phyloP scores from a whole-genome alignment of 2,113 vertebrate genomes.

The Piprites chloris region DNA sequence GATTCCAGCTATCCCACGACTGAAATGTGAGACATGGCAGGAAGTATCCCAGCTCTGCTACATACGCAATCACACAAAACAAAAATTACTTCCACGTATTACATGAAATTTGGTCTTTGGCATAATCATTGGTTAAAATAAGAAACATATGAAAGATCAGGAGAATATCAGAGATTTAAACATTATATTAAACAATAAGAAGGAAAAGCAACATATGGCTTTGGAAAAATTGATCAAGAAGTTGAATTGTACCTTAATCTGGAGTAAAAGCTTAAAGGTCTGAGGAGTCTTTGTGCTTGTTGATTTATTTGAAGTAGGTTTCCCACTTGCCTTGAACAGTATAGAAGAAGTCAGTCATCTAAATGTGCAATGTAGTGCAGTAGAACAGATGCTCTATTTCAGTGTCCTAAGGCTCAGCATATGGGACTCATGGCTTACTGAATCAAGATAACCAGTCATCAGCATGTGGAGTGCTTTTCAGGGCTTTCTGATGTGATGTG shows the following conservation, averaged over 20 bases:
- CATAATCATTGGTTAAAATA: background rate
- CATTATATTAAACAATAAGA: background rate
- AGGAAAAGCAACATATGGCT: background rate
- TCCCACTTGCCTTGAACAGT: background rate
- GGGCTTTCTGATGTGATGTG: background rate
- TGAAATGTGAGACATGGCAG: background rate
- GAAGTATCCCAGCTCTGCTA: background rate
- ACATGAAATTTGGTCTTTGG: background rate
- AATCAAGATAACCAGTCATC: background rate
- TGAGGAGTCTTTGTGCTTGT: background rate
- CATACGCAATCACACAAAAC: background rate
- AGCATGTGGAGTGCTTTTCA: background rate
- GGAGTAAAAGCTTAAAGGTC: background rate
- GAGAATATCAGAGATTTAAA: background rate
- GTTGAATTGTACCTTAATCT: background rate
- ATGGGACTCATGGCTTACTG: background rate
- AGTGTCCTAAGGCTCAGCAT: conserved; percentile 8
- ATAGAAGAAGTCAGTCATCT: background rate
- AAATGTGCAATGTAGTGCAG: background rate
- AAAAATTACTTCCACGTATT: background rate
- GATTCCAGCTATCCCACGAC: background rate
- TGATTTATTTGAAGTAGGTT: background rate
- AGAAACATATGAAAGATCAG: background rate
- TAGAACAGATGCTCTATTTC: background rate
- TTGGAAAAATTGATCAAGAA: background rate